A percentile compares a stretch with the other conserved stretches of the same genome.
Conservation (phyloP, 2,888 invertebrate genomes). For the Drosophila anomalipes region DNA sequence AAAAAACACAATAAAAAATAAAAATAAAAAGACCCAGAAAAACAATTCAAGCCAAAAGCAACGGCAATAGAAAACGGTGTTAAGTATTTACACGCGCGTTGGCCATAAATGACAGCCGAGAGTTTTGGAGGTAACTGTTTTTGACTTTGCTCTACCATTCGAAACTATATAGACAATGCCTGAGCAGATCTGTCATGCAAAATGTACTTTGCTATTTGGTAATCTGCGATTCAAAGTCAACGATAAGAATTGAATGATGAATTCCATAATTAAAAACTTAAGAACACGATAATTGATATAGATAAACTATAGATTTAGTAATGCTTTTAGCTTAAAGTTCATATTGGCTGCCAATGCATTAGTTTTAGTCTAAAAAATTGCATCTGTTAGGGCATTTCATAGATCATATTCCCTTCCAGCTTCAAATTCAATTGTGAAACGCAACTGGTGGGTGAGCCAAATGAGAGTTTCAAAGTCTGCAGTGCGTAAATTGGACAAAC, state of each 20-base stretch:
- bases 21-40: background rate
- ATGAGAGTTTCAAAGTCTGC: slow-evolving; percentile 26
- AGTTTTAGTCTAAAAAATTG: background rate
- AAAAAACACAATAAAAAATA: slow-evolving; percentile 3
- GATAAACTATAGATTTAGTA: no score
- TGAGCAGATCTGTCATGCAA: slow-evolving; percentile 22
- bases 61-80: slow-evolving; percentile 66
- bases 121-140: slow-evolving; percentile 33
- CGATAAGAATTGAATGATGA: background rate
- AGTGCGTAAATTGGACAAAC: slow-evolving; percentile 50
- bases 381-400: slow-evolving; percentile 34
- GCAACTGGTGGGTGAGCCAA: slow-evolving; percentile 20
- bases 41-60: slow-evolving; percentile 35
- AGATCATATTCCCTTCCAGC: slow-evolving; percentile 7
- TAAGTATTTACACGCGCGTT: slow-evolving; percentile 79
- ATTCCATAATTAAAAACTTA: background rate
- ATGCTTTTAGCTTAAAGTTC: background rate
- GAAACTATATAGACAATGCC: slow-evolving; percentile 30
- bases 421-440: slow-evolving; percentile 1
- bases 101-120: slow-evolving; percentile 58
- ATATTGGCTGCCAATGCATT: background rate
- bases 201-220: background rate
- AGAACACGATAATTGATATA: background rate
- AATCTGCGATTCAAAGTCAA: background rate
- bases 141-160: slow-evolving; percentile 40